These are phyloP conservation scores for Phaethornis superciliosus DNA, from an alignment of 2,113 vertebrate genomes.

Conservation along the genomic window DNA sequence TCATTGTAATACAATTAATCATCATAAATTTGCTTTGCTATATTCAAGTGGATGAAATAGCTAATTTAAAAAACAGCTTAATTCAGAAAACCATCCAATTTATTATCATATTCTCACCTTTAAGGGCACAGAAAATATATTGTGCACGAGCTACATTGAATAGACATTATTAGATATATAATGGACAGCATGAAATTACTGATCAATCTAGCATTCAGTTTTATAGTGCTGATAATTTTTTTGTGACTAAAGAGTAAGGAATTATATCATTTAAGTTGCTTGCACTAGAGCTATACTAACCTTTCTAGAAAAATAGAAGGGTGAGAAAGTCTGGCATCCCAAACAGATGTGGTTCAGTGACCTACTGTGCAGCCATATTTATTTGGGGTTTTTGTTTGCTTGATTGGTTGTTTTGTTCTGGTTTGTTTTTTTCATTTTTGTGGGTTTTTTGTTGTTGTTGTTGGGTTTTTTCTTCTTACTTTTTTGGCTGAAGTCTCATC, in stretches of 20 bases:
- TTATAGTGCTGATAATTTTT: neutral
- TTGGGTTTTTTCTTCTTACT: neutral
- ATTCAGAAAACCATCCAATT: slow-evolving; percentile 69
- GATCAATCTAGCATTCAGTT: neutral
- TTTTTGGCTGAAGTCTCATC: neutral
- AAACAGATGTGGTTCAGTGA: neutral
- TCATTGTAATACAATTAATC: slow-evolving; percentile 77
- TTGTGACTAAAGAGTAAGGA: neutral
- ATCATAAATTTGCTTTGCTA: slow-evolving; percentile 74
- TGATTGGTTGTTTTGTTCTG: neutral
- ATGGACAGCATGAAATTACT: neutral
- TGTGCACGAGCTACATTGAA: neutral
- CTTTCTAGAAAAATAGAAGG: neutral
- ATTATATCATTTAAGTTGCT: neutral
- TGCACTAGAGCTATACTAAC: neutral
- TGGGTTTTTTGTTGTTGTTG: no score
- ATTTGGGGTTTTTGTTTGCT: neutral
- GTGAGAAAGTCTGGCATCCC: neutral
- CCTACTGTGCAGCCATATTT: neutral
- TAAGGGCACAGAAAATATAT: slow-evolving; percentile 53
- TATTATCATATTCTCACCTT: slow-evolving; percentile 66
- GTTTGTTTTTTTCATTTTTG: no score
- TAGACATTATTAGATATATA: neutral
- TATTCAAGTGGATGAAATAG: slow-evolving; percentile 71
- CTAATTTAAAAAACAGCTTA: slow-evolving; percentile 75